Evolutionary conservation across 2,888 invertebrate genomes (phyloP), one percentile per base, ranked within the genome.

Genomic region (Peribatodes rhomboidaria): DNA sequence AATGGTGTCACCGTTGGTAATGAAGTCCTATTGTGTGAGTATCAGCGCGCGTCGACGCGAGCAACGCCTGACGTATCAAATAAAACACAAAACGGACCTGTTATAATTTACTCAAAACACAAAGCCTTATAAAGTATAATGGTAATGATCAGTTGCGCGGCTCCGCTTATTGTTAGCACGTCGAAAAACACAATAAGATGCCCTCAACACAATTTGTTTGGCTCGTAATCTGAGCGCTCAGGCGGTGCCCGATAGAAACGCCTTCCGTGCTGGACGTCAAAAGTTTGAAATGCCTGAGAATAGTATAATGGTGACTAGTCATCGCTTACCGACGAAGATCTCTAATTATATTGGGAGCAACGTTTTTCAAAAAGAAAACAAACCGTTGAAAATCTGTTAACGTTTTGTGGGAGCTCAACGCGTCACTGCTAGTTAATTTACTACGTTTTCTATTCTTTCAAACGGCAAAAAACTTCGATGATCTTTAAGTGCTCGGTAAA

Each of bases 71-170:
- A 84, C 85, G 82, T 84, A 84, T 89, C 87, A 83, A 84, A 88
- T 86, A 87, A 88, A 88, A 86, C 83, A 82, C 83, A 86, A 86
- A 84, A 85, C 82, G 84, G 83, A 83, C 83, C 89, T 90, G 91
- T 92, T 92, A 93, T 92, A 92, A 92, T 92, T 93, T 92, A 92
- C 92, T 91, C 92, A 92, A 93, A 92, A 93, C 87, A 93, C 92
- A 93, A 92, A 91, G 91, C 92, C 92, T 84, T 90, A 88, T 88
- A 89, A 71, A 88, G 89, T 82, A 90, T 91, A 92, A 91, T 92
- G 87, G 87, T 91, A 92, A 92, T 92, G 90, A 92, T 92, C 92
- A 89, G 90, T 91, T 92, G 88, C 86, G 83, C 78, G 84, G 85
- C 87, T 86, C 80, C 76, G 76, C 78, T 87, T 86, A 91, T 93